Conservation (phyloP, 2,797 vertebrate genomes). For the Molossus alvarezi region DNA sequence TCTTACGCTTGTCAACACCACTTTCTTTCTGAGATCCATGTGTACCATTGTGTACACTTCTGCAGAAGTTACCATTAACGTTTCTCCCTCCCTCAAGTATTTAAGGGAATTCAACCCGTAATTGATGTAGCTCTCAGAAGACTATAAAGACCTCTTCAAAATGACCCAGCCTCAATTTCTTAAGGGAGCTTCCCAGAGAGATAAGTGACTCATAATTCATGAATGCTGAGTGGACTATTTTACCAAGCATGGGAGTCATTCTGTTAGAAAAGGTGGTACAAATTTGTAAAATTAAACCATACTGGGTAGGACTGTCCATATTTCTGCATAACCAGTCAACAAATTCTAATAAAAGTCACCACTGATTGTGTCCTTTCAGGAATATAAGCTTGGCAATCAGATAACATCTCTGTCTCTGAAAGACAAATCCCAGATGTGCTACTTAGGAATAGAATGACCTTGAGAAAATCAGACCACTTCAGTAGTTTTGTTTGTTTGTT, state of each 20-base stretch:
- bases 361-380: neutral
- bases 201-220: neutral
- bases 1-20: neutral
- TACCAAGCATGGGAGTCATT: neutral
- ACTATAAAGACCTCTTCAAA: neutral
- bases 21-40: neutral
- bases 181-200: neutral
- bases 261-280: neutral
- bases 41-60: neutral
- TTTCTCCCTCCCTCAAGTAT: neutral
- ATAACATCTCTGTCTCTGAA: neutral
- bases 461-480: neutral
- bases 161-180: neutral
- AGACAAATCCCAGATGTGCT: neutral
- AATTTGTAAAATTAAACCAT: slow-evolving; percentile 58
- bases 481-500: neutral
- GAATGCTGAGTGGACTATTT: neutral
- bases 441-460: neutral
- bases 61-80: neutral
- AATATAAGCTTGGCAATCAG: neutral
- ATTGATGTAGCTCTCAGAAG: neutral
- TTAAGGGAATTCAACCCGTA: slow-evolving; percentile 18
- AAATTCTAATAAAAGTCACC: neutral
- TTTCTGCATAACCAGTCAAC: neutral
- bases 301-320: neutral